Percentiles rank a stretch among this genome's conserved stretches.
Evolutionary conservation across 2,113 vertebrate species (phyloP).

Genomic region (Cairina moschata): DNA sequence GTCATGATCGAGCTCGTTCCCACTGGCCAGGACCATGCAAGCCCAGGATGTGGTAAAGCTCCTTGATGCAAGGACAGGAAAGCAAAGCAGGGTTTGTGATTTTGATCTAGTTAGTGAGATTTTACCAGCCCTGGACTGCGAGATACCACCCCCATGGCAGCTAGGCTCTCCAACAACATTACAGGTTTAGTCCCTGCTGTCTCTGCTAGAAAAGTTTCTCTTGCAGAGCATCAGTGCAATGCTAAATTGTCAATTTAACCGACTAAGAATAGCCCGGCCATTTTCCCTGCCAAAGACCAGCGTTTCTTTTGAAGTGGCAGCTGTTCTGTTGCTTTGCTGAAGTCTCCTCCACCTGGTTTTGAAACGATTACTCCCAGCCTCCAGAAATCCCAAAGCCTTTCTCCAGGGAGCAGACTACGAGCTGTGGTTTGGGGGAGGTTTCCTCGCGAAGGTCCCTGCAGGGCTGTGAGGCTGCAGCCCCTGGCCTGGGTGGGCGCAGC

Average conservation of each 20-base stretch:
- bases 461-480: neutral
- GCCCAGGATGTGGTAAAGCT: fast-evolving
- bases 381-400: neutral
- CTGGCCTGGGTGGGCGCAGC: fast-evolving
- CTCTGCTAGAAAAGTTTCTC: neutral
- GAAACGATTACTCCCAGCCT: neutral
- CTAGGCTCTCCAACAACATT: too few relatives aligned
- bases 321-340: neutral
- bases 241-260: neutral
- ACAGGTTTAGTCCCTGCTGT: neutral
- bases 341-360: neutral
- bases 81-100: neutral
- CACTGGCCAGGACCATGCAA: fast-evolving
- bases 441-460: neutral
- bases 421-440: fast-evolving
- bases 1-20: fast-evolving
- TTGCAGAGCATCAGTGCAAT: neutral
- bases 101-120: neutral
- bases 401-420: neutral
- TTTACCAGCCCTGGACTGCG: neutral
- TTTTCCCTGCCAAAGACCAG: neutral
- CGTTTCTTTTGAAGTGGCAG: neutral
- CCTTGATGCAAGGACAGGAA: neutral
- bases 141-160: fast-evolving
- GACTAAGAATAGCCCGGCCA: neutral